A percentile compares a stretch with the other conserved stretches of the same genome.
Conservation (phyloP, 2,113 vertebrate species). For the Plecotus auritus region DNA sequence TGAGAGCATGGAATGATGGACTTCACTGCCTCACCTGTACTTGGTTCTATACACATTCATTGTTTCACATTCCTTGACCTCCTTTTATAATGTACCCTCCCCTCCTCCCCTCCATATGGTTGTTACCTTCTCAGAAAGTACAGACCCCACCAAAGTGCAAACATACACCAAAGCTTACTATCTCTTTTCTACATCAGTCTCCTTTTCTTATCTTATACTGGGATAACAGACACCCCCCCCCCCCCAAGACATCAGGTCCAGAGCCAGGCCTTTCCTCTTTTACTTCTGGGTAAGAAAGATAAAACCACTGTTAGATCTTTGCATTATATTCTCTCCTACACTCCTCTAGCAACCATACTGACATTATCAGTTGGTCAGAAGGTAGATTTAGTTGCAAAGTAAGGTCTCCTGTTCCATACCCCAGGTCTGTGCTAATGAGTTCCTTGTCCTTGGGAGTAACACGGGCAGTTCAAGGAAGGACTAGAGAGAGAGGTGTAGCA, state of each 20-base stretch:
- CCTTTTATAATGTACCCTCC: not conserved
- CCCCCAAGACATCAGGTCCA: not conserved
- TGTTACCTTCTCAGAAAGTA: not conserved
- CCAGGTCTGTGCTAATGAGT: not conserved
- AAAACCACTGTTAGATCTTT: not conserved
- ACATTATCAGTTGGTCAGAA: not conserved
- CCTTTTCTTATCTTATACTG: not conserved
- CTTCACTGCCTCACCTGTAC: not conserved
- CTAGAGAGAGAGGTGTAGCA: not conserved
- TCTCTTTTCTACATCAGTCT: not conserved
- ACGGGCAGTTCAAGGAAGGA: not conserved
- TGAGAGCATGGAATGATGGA: not conserved
- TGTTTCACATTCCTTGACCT: not conserved
- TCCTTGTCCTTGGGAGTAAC: not conserved
- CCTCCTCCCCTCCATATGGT: not conserved
- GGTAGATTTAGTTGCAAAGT: not conserved
- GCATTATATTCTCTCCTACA: not conserved
- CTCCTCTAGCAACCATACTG: not conserved
- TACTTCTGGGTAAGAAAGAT: constrained; percentile 1
- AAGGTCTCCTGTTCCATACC: not conserved
- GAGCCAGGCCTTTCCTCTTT: not conserved
- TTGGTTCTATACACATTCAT: not conserved
- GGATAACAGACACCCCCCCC: not conserved
- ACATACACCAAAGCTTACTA: not conserved
- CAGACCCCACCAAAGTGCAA: not conserved